Evolutionary conservation across 92 coral and sea anemone genomes (phyloP).

Genomic region (Phenganax stokvisi): DNA sequence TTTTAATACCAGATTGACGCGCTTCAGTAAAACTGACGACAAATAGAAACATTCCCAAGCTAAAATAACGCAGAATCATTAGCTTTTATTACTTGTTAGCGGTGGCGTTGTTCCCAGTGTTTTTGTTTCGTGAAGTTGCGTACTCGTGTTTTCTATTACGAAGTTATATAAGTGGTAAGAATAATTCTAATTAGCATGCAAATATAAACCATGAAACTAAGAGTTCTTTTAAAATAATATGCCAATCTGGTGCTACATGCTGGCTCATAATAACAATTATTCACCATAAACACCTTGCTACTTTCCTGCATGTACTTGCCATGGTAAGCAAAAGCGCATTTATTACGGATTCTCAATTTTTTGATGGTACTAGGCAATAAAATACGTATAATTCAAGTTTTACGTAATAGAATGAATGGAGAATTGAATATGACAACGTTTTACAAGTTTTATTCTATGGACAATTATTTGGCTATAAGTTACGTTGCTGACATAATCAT

Average conservation of each 20-base stretch:
- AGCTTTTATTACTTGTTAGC: no score
- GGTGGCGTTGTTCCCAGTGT: neutral
- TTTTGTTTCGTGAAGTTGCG: neutral
- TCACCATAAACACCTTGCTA: neutral
- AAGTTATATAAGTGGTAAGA: neutral
- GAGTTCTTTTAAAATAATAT: neutral
- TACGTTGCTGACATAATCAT: no score
- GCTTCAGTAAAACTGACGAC: neutral
- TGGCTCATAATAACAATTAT: neutral
- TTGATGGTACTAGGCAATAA: neutral
- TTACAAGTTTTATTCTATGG: no score
- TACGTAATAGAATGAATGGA: no score
- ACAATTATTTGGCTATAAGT: no score
- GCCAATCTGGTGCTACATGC: conserved; percentile 2
- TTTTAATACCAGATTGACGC: conserved; percentile 4
- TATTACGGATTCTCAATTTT: neutral
- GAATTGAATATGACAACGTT: no score
- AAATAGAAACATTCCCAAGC: neutral
- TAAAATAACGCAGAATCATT: no score
- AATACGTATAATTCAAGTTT: no score
- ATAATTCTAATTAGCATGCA: neutral
- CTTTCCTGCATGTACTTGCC: neutral
- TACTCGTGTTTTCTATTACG: neutral
- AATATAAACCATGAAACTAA: neutral
- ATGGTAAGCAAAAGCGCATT: neutral